Base-by-base conservation (phyloP, 2,888 invertebrate species). In the Pyrochroa serraticornis region DNA sequence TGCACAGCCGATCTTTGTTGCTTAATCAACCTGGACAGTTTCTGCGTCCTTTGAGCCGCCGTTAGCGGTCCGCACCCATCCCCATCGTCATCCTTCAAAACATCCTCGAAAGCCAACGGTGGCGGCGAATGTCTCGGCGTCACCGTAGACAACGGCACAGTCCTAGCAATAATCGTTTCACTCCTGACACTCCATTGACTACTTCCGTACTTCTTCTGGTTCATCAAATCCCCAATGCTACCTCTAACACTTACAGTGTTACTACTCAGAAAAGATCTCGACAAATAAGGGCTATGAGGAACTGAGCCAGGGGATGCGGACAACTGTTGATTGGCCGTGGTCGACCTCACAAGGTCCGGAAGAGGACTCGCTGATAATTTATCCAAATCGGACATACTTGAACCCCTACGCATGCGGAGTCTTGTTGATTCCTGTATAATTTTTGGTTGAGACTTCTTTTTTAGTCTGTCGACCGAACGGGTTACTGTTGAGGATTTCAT, bases 181-280 rank as follows among this genome's bases (percentile, higher is more conserved):
- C 89, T 89, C 10, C 88, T 83, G 1, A 89, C 84, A 67, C 89
- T 89, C 82, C 86, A 88, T 60, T 82, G 86, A 32, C 87, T 87
- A 35, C 87, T 87, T 59, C 89, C 89, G 71, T 87, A 90, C 73
- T 85, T 86, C 70, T 86, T 86, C 69, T 84, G 77, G 76, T 91
- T 91, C 91, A 91, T 91, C 69, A 91, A 79, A 75, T 92, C 91
- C 1, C 91, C 91, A 42, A 91, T 89, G 51, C 71, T 72, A 35
- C 69, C 76, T 42, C 73, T 62, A n/a, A 74, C 70, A 49, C 72
- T 75, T 33, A 67, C 63, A 7, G 69, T 70, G 35, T 72, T 71
- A 58, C 73, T 75, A 49, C 73, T 73, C 14, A 82, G 70, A 60
- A 79, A 77, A 12, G 80, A 81, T 36, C 83, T 75, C 2, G 82